Base-by-base conservation (phyloP, 2,888 invertebrate genomes). In the Melinaea menophilus region DNA sequence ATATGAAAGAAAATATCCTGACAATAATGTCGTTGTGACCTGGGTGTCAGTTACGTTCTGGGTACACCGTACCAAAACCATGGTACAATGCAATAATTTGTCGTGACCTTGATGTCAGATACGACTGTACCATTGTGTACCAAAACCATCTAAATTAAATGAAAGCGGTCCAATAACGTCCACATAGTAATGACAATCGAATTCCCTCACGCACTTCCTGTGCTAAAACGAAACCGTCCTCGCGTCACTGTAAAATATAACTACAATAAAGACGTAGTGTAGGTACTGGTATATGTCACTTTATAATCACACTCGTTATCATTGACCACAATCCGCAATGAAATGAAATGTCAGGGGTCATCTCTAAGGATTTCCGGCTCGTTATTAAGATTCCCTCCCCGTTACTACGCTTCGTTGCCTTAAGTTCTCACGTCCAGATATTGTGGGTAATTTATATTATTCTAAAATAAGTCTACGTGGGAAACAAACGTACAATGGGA, bases 131-230 rank as follows among this genome's bases (percentile, higher is more conserved):
- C 22, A 59, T 63, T 61, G 63, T 56, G 55, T 37, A 61, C 33
- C 58, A 58, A 22, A 61, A 65, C 63, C 63, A 63, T 67, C 65
- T 55, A 65, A 55, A 31, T 62, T 55, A 58, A 62, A 60, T 60
- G 59, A 57, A 56, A 60, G 62, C 58, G 55, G 60, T 56, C 56
- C 59, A 47, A 63, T 59, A 58, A 37, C 37, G 7, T 7, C 7
- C 51, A 55, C 58, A 59, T 62, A 62, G 65, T 69, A 59, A 56
- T 69, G 69, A 69, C 79, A 77, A 79, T 76, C 80, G 79, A 86
- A 90, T 89, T 79, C 82, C 80, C 78, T 79, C 89, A 88, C 88
- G 88, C 79, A 79, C 86, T 85, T 88, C 88, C 88, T 87, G 87
- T 77, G 73, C 75, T 74, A 77, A 74, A 75, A 77, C 75, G 76